Base-by-base conservation (phyloP, 2,888 invertebrate species). In the Pseudococcus longispinus region DNA sequence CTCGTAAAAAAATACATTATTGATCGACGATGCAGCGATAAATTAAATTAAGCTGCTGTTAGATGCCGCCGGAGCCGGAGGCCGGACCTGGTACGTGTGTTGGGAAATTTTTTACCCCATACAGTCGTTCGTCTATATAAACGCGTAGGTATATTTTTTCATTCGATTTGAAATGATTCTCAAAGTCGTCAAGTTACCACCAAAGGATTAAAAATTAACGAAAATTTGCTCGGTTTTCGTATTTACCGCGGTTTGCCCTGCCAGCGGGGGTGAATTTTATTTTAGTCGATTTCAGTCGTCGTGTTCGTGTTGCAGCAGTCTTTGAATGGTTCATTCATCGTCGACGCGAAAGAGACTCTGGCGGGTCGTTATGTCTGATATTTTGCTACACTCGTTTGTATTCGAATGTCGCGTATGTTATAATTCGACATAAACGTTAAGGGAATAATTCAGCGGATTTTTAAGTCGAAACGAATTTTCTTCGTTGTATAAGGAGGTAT, bases 1-100 rank as follows among this genome's bases (percentile, higher is more conserved):
- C 37, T 37, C 42, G 77, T 80, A 80, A 80, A 80, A 37, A 80
- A 80, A 42, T 80, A 80, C 42, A 42, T 70, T 80, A 80, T 80
- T 42, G 77, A 80, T 80, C 42, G 77, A 32, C 32, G 77, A 80
- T 42, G 77, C 77, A 37, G 42, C 77, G 77, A 80, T 80, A 70
- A 70, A 70, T 70, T 70, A 18, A 70, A 70, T 70, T 70, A 70
- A 60, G 60, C 70, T 70, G 70, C 29, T 70, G 70, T 42, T 37
- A 77, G 32, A 29, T 0, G 37, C 37, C 37, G 37, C 37, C 37
- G 37, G 37, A 37, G 37, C 37, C 20, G 3, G 18, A 42, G n/a
- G 42, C 77, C 42, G 42, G 77, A 29, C 70, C 20, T 4, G 11
- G n/a, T 74, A 74, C n/a, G 11, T 74, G 26, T 42, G 77, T 37